Evolutionary conservation across 2,113 vertebrate genomes (phyloP).

Genomic region (Vulpes lagopus): DNA sequence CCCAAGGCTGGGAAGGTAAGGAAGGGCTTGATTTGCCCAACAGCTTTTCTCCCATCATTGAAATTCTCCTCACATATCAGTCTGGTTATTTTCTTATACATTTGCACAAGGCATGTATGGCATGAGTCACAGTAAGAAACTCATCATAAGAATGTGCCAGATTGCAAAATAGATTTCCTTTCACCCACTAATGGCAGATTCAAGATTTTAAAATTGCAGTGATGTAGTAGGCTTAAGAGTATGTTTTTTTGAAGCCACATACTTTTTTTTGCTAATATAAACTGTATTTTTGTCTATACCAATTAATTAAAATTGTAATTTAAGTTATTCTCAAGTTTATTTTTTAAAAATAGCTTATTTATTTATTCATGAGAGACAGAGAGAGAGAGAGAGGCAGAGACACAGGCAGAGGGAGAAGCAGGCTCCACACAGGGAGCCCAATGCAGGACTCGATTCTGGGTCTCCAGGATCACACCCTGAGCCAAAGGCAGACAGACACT

Average conservation of each 20-base stretch:
- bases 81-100: slow-evolving; percentile 54
- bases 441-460: too few relatives aligned
- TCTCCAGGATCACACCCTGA: too few relatives aligned
- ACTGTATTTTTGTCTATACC: slow-evolving; percentile 55
- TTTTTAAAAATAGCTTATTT: too few relatives aligned
- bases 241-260: neutral
- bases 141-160: slow-evolving; percentile 56
- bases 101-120: slow-evolving; percentile 43
- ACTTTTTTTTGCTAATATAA: slow-evolving; percentile 10
- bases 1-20: neutral
- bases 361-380: too few relatives aligned
- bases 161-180: slow-evolving; percentile 44
- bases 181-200: neutral
- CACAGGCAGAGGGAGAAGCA: too few relatives aligned
- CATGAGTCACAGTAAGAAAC: slow-evolving; percentile 61
- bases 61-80: slow-evolving; percentile 43
- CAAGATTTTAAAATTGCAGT: slow-evolving; percentile 61
- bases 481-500: too few relatives aligned
- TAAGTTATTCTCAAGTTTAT: slow-evolving; percentile 58
- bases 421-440: too few relatives aligned
- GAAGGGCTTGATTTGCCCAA: neutral
- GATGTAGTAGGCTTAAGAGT: slow-evolving; percentile 36
- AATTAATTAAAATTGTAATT: slow-evolving; percentile 61
- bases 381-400: too few relatives aligned
- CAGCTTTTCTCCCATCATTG: neutral